Conservation (phyloP, 2,113 vertebrate species). For the rabbit (Oryctolagus cuniculus) region mOryCun1.1 NC_091438.1:134118501-134119000, state of each 20-base stretch:
- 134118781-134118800: background rate
- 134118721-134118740: background rate
- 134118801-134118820: constrained; percentile 30
- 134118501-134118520: background rate
- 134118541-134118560: background rate
- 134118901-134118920: background rate
- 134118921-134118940: background rate
- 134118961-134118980: background rate
- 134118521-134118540: background rate
- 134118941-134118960: background rate
- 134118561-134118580: background rate
- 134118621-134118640: background rate
- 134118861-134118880: background rate
- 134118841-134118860: background rate
- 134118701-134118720: background rate
- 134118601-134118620: background rate
- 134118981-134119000: background rate
- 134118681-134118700: background rate
- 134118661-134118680: background rate
- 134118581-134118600: background rate
- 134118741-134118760: background rate
- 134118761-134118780: background rate
- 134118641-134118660: background rate
- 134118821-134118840: background rate
- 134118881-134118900: background rate